phyloP scores from a whole-genome alignment of 1,140 invertebrate genomes.

The Atta texana region DNA sequence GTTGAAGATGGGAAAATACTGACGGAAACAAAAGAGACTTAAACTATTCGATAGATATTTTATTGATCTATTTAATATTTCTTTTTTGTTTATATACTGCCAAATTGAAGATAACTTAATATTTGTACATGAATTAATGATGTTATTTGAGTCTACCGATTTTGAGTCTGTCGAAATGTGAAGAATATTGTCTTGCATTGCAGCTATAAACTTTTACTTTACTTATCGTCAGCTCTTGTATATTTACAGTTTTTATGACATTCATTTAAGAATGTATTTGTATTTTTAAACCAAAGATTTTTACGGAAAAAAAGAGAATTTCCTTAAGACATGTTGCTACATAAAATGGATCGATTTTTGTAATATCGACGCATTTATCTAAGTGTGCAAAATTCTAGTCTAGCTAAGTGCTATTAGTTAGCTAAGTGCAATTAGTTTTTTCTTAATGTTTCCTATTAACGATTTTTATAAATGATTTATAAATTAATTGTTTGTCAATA shows the following conservation, averaged over 20 bases:
- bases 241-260: constrained; percentile 24
- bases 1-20: constrained; percentile 91
- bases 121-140: constrained; percentile 27
- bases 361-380: constrained; percentile 54
- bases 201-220: constrained; percentile 2
- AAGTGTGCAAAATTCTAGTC: constrained; percentile 74
- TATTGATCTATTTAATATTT: constrained; percentile 10
- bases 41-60: constrained; percentile 43
- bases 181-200: constrained; percentile 28
- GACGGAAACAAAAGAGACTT: constrained; percentile 78
- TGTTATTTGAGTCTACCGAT: constrained; percentile 17
- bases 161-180: constrained; percentile 20
- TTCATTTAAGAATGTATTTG: constrained; percentile 34
- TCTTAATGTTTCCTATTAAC: constrained; percentile 52
- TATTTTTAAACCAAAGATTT: constrained; percentile 33
- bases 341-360: constrained; percentile 54
- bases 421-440: constrained; percentile 61
- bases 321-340: constrained; percentile 1
- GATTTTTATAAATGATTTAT: constrained; percentile 35
- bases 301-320: background rate
- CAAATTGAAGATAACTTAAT: constrained; percentile 59
- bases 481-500: background rate
- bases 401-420: constrained; percentile 63
- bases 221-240: background rate
- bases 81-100: constrained; percentile 62